These are phyloP conservation scores for Xiphias gladius DNA, from an alignment of 2,113 vertebrate species.

Conservation along the genomic window DNA sequence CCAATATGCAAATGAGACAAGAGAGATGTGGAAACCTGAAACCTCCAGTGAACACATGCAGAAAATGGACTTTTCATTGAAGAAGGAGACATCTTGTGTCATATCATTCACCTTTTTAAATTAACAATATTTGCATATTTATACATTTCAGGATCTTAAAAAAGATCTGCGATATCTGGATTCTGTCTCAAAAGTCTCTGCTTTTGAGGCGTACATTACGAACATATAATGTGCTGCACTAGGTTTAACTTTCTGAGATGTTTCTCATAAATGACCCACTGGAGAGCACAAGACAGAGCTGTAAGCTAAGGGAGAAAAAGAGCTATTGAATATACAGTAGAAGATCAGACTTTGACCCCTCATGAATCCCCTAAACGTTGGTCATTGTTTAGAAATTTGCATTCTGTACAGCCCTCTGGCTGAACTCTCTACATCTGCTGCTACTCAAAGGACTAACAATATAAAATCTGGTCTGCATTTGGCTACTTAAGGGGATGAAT, in stretches of 20 bases:
- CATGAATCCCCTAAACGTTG: not conserved
- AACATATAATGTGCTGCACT: not conserved
- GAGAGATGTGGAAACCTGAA: not conserved
- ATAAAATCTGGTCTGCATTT: not conserved
- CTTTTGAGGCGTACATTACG: not conserved
- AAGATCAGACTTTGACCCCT: not conserved
- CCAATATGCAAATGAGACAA: not conserved
- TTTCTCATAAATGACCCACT: not conserved
- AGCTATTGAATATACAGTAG: not conserved
- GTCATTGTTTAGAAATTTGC: not conserved
- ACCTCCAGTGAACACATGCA: not conserved
- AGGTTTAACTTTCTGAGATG: not conserved
- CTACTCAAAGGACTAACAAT: not conserved
- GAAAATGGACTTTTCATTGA: not conserved
- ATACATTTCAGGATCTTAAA: not conserved
- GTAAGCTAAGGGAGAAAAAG: no score
- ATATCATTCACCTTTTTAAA: not conserved
- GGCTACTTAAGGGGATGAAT: not conserved
- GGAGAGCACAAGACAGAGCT: no score
- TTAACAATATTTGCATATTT: not conserved
- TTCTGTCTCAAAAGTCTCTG: not conserved
- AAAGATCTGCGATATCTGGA: not conserved
- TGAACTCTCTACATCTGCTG: slow-evolving; percentile 1
- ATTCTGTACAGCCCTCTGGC: not conserved
- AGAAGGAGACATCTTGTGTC: not conserved